A percentile compares a stretch with the other conserved stretches of the same genome.
Conservation (phyloP, 2,797 vertebrate genomes). For the Okamejei kenojei region DNA sequence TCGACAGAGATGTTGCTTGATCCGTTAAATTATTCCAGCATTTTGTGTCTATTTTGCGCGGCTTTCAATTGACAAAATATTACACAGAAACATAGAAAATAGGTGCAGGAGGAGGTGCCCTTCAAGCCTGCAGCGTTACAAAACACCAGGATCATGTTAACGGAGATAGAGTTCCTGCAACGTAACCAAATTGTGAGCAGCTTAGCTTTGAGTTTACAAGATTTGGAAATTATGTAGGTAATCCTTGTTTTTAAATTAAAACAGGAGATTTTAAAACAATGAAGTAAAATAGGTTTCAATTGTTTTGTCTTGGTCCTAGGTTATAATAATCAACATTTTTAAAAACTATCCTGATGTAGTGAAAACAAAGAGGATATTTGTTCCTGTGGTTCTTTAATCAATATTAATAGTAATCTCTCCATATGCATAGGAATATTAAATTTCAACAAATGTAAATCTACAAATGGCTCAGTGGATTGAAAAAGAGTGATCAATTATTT, state of each 20-base stretch:
- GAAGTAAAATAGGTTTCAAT: background rate
- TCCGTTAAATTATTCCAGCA: no score
- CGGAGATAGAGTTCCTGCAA: background rate
- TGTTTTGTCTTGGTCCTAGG: background rate
- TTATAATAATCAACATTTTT: background rate
- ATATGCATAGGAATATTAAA: no score
- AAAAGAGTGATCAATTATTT: no score
- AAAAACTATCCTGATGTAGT: background rate
- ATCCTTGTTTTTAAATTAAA: background rate
- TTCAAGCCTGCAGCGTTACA: background rate
- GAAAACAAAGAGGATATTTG: background rate
- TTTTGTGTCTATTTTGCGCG: background rate
- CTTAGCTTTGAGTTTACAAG: background rate
- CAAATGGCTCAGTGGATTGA: no score
- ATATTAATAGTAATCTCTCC: no score
- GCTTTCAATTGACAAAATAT: background rate
- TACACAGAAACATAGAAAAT: no score
- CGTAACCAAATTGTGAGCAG: background rate
- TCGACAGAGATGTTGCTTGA: no score
- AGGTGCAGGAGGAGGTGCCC: no score
- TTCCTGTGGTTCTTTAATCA: background rate
- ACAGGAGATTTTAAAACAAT: background rate
- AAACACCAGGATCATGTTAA: background rate
- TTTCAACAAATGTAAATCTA: no score
- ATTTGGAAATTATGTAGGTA: background rate